These are phyloP conservation scores for Aporophyla lueneburgensis DNA, from an alignment of 2,888 invertebrate genomes.

Conservation along the genomic window DNA sequence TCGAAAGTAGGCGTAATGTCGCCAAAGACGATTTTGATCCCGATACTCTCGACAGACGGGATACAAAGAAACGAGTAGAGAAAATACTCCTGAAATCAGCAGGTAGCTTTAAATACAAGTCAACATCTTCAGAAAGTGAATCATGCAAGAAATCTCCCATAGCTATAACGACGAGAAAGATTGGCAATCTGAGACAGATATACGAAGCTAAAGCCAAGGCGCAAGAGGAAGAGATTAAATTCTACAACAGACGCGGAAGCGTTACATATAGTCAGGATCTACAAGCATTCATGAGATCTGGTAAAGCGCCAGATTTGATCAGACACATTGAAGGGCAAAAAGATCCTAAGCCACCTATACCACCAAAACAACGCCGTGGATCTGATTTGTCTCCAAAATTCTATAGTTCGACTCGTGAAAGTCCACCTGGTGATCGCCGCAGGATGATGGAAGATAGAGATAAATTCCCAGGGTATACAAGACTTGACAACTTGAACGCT, in stretches of 20 bases:
- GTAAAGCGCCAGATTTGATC: slow-evolving; percentile 82
- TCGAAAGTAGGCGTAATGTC: slow-evolving; percentile 92
- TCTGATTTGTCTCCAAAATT: slow-evolving; percentile 79
- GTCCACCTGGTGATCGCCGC: slow-evolving; percentile 81
- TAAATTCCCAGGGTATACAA: slow-evolving; percentile 78
- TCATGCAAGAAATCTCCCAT: slow-evolving; percentile 77
- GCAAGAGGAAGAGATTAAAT: slow-evolving; percentile 77
- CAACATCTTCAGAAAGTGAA: slow-evolving; percentile 77
- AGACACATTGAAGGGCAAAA: slow-evolving; percentile 78
- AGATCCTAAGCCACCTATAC: slow-evolving; percentile 84
- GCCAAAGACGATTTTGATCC: slow-evolving; percentile 95
- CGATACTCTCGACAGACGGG: slow-evolving; percentile 94
- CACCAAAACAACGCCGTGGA: slow-evolving; percentile 82
- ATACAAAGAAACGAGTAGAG: slow-evolving; percentile 84
- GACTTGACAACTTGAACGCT: slow-evolving; percentile 81
- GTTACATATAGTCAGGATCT: slow-evolving; percentile 82
- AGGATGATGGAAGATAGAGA: slow-evolving; percentile 84
- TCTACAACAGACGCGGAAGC: slow-evolving; percentile 84
- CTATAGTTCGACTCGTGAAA: slow-evolving; percentile 74
- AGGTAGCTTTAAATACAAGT: slow-evolving; percentile 93
- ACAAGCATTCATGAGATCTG: slow-evolving; percentile 77
- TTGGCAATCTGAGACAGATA: slow-evolving; percentile 94
- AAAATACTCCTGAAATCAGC: slow-evolving; percentile 92
- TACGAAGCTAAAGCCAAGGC: slow-evolving; percentile 93
- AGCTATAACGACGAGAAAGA: slow-evolving; percentile 89